phyloP scores from a whole-genome alignment of 1,140 invertebrate species.

The Aphaenogaster ashmeadi region DNA sequence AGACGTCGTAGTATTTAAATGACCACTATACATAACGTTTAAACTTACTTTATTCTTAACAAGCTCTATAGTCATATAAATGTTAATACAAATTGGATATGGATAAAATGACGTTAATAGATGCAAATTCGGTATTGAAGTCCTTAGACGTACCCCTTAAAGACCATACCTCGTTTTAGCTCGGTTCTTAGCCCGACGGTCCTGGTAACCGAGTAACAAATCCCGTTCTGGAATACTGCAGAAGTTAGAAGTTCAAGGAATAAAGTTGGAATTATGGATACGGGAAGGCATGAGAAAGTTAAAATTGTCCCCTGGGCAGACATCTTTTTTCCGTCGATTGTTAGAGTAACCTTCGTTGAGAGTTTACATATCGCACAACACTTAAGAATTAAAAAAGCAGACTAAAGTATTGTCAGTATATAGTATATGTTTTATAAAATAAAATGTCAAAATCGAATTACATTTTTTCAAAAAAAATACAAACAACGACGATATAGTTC shows the following conservation, averaged over 20 bases:
- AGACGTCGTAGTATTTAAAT: conserved; percentile 2
- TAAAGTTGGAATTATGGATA: conserved; percentile 64
- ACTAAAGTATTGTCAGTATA: conserved; percentile 42
- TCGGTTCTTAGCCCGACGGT: conserved; percentile 46
- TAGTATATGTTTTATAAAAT: conserved; percentile 13
- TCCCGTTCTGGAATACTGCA: conserved; percentile 56
- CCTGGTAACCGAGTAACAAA: conserved; percentile 61
- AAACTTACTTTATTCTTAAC: conserved; percentile 29
- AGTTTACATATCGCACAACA: conserved; percentile 54
- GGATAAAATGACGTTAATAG: conserved; percentile 48
- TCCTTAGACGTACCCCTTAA: conserved; percentile 31
- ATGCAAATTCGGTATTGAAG: conserved; percentile 57
- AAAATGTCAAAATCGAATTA: conserved; percentile 12
- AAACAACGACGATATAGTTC: not conserved
- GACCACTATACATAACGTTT: not conserved
- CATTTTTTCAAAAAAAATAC: not conserved
- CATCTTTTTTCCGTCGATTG: conserved; percentile 28
- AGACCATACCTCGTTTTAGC: conserved; percentile 48
- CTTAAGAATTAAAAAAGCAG: conserved; percentile 56
- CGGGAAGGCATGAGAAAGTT: conserved; percentile 60
- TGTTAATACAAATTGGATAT: conserved; percentile 41
- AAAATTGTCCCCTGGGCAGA: conserved; percentile 55
- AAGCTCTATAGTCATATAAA: conserved; percentile 32
- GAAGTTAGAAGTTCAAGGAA: conserved; percentile 60
- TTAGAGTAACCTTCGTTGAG: conserved; percentile 43